A percentile compares a stretch with the other conserved stretches of the same genome.
These are phyloP conservation scores for Notoglanidium macrostoma DNA, from an alignment of 2,797 vertebrate species.

Conservation along the genomic window DNA sequence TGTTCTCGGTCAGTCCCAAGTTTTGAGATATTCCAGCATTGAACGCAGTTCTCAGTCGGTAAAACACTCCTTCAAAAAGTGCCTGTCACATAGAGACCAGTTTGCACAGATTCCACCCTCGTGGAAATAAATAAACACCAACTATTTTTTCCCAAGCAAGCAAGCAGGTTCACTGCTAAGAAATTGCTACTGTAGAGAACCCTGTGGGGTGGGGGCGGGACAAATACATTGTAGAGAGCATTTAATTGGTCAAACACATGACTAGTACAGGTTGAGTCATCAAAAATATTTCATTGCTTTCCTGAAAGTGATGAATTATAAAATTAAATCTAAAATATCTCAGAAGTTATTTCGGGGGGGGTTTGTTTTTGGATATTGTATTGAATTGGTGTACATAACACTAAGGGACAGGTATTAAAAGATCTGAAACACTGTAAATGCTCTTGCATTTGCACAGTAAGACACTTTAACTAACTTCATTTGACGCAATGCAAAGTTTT, in stretches of 20 bases:
- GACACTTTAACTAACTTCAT: background rate
- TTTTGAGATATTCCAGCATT: background rate
- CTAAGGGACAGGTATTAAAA: background rate
- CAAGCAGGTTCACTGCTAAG: background rate
- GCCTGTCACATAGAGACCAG: background rate
- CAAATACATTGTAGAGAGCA: background rate
- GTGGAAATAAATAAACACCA: background rate
- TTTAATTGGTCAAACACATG: background rate
- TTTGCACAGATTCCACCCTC: background rate
- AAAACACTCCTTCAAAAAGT: background rate
- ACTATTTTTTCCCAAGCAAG: background rate
- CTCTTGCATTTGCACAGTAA: background rate
- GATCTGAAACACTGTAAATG: background rate
- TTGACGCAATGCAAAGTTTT: background rate
- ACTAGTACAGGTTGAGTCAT: constrained; percentile 18
- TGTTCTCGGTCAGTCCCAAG: background rate
- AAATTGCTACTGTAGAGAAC: background rate
- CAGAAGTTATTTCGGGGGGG: background rate
- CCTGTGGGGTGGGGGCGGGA: background rate
- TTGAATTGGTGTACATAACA: background rate
- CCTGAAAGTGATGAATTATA: background rate
- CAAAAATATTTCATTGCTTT: background rate
- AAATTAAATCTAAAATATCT: background rate
- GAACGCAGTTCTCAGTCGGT: background rate
- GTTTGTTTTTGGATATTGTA: background rate